Conservation (phyloP, 1,140 invertebrate species). For the Cheumatopsyche charites region DNA sequence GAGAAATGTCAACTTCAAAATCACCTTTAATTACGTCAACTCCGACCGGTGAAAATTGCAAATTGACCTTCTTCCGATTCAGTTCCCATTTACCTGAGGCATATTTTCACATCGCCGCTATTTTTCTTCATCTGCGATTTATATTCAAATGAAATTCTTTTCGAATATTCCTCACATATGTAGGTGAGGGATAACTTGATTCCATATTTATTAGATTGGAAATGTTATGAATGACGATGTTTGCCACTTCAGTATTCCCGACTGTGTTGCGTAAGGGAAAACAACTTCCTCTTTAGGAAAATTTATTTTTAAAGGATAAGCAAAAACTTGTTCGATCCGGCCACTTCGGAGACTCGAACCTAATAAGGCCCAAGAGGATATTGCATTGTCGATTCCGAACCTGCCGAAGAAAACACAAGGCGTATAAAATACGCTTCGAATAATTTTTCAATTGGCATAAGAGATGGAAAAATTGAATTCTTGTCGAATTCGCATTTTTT, state of each 20-base stretch:
- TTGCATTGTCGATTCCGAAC: conserved; percentile 8
- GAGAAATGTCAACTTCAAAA: too few species aligned
- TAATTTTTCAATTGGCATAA: conserved; percentile 19
- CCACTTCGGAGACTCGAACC: conserved; percentile 13
- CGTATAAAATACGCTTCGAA: conserved; percentile 12
- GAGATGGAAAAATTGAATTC: background rate
- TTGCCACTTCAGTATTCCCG: background rate
- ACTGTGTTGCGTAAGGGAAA: background rate
- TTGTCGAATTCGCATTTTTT: background rate
- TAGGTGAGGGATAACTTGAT: conserved; percentile 17
- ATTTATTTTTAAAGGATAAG: conserved; percentile 11
- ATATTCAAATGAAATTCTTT: conserved; percentile 1
- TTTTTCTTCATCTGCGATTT: background rate
- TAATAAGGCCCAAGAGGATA: conserved; percentile 13
- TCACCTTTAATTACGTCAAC: too few species aligned
- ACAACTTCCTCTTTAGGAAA: conserved; percentile 20
- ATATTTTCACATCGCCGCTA: background rate
- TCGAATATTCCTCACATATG: background rate
- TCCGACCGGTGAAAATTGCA: too few species aligned
- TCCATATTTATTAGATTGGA: conserved; percentile 24
- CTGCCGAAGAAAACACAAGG: conserved; percentile 11
- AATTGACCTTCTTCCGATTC: too few species aligned
- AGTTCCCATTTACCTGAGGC: too few species aligned
- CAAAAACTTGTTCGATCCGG: conserved; percentile 8
- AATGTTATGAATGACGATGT: conserved; percentile 12